Evolutionary conservation across 1,140 invertebrate species (phyloP), one percentile per base, ranked within the genome.

Genomic region (Nymphalis io): DNA sequence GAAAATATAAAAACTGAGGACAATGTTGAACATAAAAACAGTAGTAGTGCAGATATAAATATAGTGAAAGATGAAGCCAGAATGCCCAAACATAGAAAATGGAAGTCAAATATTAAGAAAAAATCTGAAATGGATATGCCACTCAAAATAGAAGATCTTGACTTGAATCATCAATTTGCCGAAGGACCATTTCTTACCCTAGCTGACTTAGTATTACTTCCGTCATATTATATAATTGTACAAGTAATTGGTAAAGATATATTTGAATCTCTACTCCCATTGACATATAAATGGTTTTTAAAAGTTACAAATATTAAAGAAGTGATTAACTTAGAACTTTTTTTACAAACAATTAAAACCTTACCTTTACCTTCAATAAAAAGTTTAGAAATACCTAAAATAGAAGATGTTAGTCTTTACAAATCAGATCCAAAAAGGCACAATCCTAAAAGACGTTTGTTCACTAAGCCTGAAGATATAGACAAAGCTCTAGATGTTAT

Each of bases 141-240:
- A 40, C 81, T 75, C 60, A 93, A 93, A 60, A 92, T 93, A 58
- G 87, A 93, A 75, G 82, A 94, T 65, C 82, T 95, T 39, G 82
- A 93, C 44, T 85, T 95, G 5, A 92, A 93, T 51, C 96, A 98
- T 85, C 90, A 93, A 38, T 98, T 95, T 92, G 96, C 96, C 8
- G 97, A 98, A 92, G 97, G 97, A 2, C 94, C 95, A 2, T 94
- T 93, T 71, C 93, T 98, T 72, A 97, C 96, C 6, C 87, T 98
- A 67, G 95, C 97, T 33, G 98, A 98, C 92, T 81, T 98, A 46
- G 94, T 98, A 48, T 93, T 98, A 68, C 95, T 95, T 84, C 94
- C 95, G 2, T 95, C 94, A 74, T 92, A 96, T 59, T 91, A 94
- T 76, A 92, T 95, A 61, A 88, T 96, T n/a, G 88, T 96, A 63